A percentile compares a stretch with the other conserved stretches of the same genome.
These are phyloP conservation scores for Eulemur rubriventer DNA, from an alignment of 2,797 vertebrate species.

Conservation along the genomic window DNA sequence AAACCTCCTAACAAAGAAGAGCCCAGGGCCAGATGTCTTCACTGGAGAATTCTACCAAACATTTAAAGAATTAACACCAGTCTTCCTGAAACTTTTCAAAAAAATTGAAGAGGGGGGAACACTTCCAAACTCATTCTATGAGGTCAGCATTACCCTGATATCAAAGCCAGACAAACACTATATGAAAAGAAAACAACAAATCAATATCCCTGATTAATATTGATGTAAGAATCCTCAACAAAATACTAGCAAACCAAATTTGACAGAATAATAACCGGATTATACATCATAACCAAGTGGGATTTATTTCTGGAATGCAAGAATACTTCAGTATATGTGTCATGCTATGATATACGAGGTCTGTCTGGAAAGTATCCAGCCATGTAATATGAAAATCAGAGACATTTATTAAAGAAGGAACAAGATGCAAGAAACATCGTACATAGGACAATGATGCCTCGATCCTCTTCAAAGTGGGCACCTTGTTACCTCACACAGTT, in stretches of 20 bases:
- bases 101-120: neutral
- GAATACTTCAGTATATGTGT: neutral
- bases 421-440: no score
- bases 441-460: no score
- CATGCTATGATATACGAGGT: no score
- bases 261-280: neutral
- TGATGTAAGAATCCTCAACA: neutral
- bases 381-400: no score
- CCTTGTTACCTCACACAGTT: no score
- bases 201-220: neutral
- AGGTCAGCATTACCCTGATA: neutral
- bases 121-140: neutral
- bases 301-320: neutral
- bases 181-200: neutral
- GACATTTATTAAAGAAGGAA: no score
- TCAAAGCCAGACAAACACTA: neutral
- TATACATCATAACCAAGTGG: neutral
- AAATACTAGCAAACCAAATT: neutral
- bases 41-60: neutral
- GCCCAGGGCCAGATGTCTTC: neutral
- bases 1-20: neutral
- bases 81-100: neutral
- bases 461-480: no score
- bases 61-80: neutral
- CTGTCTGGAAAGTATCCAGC: no score